Evolutionary conservation across 2,113 vertebrate species (phyloP).

Genomic region (Psittacula cyanocephala): DNA sequence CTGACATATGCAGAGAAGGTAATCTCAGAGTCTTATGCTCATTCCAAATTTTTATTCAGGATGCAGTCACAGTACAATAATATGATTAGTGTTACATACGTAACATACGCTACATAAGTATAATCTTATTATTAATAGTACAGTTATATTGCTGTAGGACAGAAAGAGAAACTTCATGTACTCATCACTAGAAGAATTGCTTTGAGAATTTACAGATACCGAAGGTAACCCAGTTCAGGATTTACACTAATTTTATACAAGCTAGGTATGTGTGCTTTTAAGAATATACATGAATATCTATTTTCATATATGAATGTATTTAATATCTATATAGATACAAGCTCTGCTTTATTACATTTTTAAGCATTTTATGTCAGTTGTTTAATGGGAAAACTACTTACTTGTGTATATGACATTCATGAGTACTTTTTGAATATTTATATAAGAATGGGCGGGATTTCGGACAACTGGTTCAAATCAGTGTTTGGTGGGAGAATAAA

Average conservation of each 20-base stretch:
- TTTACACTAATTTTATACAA: background rate
- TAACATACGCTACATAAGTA: background rate
- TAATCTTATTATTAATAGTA: background rate
- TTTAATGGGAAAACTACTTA: background rate
- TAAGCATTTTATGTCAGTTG: background rate
- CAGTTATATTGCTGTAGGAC: background rate
- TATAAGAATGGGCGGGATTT: background rate
- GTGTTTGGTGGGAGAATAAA: background rate
- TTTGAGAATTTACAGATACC: background rate
- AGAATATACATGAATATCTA: background rate
- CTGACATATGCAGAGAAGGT: background rate
- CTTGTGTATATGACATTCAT: background rate
- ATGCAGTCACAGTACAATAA: background rate
- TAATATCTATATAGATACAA: background rate
- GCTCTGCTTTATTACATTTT: background rate
- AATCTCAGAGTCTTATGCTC: background rate
- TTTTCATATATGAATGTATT: background rate
- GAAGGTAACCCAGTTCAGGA: background rate
- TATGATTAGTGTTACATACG: background rate
- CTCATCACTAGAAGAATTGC: background rate
- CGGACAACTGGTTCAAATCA: background rate
- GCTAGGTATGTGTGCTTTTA: background rate
- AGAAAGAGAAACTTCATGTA: background rate
- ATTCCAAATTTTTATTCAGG: background rate
- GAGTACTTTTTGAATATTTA: background rate